Percentiles rank a stretch among this genome's conserved stretches.
phyloP scores from a whole-genome alignment of 2,888 invertebrate species.

The Lingula anatina region DNA sequence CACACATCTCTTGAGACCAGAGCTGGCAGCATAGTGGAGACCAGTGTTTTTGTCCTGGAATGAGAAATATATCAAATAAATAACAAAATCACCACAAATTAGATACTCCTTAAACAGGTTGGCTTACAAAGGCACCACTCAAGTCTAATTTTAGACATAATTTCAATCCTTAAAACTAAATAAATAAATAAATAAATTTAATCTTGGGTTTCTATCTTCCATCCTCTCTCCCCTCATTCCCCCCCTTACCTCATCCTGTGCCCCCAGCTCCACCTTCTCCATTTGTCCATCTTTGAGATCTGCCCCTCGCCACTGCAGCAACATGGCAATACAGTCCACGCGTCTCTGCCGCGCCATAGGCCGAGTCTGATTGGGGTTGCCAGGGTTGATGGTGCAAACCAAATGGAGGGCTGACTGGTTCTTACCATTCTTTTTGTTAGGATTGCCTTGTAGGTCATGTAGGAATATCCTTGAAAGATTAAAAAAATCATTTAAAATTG shows the following conservation, averaged over 20 bases:
- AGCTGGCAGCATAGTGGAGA: slow-evolving; percentile 63
- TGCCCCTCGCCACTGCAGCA: slow-evolving; percentile 62
- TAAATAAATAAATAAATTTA: not conserved
- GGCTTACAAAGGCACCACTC: too few species aligned
- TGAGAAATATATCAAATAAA: slow-evolving; percentile 6
- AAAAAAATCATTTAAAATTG: not conserved
- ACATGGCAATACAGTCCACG: slow-evolving; percentile 61
- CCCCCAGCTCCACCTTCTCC: slow-evolving; percentile 60
- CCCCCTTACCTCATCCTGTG: slow-evolving; percentile 61
- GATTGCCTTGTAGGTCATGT: slow-evolving; percentile 63
- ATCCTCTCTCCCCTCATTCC: too few species aligned
- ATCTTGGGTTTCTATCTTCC: too few species aligned
- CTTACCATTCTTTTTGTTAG: slow-evolving; percentile 63
- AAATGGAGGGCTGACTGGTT: slow-evolving; percentile 64
- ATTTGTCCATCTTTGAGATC: slow-evolving; percentile 57
- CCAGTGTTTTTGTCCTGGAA: slow-evolving; percentile 63
- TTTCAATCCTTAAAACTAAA: not conserved
- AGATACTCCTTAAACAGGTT: not conserved
- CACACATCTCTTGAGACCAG: slow-evolving; percentile 62
- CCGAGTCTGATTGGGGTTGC: too few species aligned
- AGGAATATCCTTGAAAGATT: slow-evolving; percentile 58
- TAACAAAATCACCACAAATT: not conserved
- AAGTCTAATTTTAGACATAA: too few species aligned
- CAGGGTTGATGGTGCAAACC: slow-evolving; percentile 55
- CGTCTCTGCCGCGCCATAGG: slow-evolving; percentile 50